These are phyloP conservation scores for Elephantulus edwardii DNA, from an alignment of 2,113 vertebrate species.

Conservation along the genomic window DNA sequence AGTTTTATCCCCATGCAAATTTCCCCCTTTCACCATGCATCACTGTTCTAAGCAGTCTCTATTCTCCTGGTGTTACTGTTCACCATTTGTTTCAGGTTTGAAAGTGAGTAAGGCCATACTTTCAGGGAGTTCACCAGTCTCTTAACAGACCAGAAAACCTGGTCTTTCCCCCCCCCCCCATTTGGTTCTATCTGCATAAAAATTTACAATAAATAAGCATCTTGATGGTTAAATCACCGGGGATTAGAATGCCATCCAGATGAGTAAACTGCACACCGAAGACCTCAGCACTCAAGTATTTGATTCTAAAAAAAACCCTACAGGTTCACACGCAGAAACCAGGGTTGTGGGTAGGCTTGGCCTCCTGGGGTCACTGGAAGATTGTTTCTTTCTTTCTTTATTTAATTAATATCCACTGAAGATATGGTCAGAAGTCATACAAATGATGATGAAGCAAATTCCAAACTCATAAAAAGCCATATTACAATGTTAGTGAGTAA, in stretches of 20 bases:
- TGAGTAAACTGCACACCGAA: not conserved
- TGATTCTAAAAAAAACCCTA: not conserved
- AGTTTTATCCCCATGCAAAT: no score
- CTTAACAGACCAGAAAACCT: no score
- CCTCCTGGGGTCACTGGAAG: not conserved
- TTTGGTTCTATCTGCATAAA: no score
- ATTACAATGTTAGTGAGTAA: not conserved
- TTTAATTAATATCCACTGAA: not conserved
- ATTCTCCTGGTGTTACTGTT: no score
- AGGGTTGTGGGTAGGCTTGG: accelerated
- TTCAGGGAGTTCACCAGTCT: no score
- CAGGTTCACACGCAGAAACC: not conserved
- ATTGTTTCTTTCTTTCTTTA: no score
- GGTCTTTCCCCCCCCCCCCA: no score
- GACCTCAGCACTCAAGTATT: not conserved
- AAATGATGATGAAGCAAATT: conserved; percentile 13
- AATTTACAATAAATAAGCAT: conserved; percentile 24
- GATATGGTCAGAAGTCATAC: not conserved
- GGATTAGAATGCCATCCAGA: not conserved
- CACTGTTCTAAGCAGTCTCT: no score
- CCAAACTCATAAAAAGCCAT: not conserved
- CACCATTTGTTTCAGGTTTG: no score
- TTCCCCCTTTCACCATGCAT: no score
- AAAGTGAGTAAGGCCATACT: no score
- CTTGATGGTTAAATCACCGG: not conserved